Conservation (phyloP, 2,797 vertebrate genomes). For the Heterohyrax brucei region DNA sequence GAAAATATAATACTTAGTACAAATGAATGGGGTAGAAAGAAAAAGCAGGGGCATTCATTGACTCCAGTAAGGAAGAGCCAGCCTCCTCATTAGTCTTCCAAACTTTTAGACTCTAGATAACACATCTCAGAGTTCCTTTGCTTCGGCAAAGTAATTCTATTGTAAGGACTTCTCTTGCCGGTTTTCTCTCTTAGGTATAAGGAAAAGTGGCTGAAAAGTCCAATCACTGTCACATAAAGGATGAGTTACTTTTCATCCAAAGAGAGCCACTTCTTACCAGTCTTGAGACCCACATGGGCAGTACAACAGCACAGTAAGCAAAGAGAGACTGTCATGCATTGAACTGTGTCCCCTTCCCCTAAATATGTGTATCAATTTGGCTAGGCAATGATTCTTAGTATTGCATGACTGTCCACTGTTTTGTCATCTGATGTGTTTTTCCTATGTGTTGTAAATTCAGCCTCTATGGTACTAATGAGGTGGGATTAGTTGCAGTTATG, state of each 20-base stretch:
- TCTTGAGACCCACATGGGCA: background rate
- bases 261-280: constrained; percentile 45
- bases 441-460: too few relatives aligned
- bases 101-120: constrained; percentile 9
- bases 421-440: too few relatives aligned
- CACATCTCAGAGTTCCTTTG: constrained; percentile 9
- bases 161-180: constrained; percentile 48
- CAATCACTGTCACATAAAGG: constrained; percentile 5
- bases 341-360: too few relatives aligned
- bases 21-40: constrained; percentile 52
- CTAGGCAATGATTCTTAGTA: too few relatives aligned
- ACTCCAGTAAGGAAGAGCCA: constrained; percentile 31
- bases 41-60: constrained; percentile 1
- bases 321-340: background rate
- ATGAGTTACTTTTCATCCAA: constrained; percentile 17
- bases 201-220: constrained; percentile 23
- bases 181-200: constrained; percentile 37
- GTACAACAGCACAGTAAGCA: constrained; percentile 50
- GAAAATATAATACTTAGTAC: constrained; percentile 56
- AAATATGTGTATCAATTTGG: too few relatives aligned
- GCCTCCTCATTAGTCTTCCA: background rate
- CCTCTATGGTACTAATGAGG: too few relatives aligned
- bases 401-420: too few relatives aligned
- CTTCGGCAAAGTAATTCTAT: constrained; percentile 61
- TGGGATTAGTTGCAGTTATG: too few relatives aligned